Evolutionary conservation across 2,113 vertebrate genomes (phyloP).

Genomic region (Regulus satrapa): DNA sequence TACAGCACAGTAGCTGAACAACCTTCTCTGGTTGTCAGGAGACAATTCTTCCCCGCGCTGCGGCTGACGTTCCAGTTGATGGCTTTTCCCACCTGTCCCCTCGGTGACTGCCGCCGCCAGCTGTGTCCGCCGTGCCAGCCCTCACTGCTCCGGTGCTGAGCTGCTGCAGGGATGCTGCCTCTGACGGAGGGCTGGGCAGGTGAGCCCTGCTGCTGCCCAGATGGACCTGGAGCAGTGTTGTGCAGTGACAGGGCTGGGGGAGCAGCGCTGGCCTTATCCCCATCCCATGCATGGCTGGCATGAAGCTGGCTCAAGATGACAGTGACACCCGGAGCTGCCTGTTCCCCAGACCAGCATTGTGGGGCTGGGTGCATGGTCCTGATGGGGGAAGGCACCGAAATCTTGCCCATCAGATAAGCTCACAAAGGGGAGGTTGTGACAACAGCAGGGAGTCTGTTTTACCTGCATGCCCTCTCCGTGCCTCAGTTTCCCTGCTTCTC

Average conservation of each 20-base stretch:
- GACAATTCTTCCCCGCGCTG: neutral
- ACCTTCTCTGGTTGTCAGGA: conserved; percentile 50
- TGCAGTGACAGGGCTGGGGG: neutral
- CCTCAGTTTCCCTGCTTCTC: neutral
- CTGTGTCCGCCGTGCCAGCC: rapidly evolving
- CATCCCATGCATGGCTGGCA: rapidly evolving
- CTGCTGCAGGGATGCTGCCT: neutral
- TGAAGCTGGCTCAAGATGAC: neutral
- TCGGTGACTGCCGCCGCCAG: neutral
- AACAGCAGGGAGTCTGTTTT: neutral
- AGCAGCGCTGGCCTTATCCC: neutral
- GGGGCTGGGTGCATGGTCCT: neutral
- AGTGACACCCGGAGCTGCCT: neutral
- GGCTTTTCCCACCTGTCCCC: neutral
- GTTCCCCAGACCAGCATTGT: neutral
- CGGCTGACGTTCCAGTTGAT: neutral
- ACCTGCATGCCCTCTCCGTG: rapidly evolving
- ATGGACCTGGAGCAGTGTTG: rapidly evolving
- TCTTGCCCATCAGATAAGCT: neutral
- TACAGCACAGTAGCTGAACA: conserved; percentile 49
- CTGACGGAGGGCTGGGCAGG: neutral
- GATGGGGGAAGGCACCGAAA: neutral
- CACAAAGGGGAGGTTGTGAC: neutral
- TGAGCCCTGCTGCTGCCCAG: rapidly evolving
- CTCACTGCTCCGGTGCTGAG: rapidly evolving